These are phyloP conservation scores for Pollenia amentaria DNA, from an alignment of 2,888 invertebrate species.

Conservation along the genomic window DNA sequence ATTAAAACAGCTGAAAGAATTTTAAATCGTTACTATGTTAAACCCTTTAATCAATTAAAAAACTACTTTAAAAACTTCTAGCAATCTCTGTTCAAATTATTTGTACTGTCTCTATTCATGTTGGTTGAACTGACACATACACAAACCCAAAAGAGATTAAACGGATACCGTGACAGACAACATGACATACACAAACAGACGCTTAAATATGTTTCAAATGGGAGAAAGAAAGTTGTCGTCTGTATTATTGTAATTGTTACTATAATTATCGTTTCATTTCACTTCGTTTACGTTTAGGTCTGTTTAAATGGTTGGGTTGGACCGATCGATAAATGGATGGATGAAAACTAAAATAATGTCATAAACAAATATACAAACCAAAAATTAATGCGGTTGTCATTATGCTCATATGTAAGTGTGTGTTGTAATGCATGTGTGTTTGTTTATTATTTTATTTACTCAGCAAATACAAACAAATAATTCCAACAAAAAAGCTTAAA, in stretches of 20 bases:
- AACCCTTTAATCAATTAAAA: too few species aligned
- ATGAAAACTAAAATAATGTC: constrained; percentile 10
- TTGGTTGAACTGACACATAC: background rate
- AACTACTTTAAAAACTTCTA: background rate
- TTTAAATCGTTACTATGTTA: too few species aligned
- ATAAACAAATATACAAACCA: constrained; percentile 12
- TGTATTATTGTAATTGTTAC: constrained; percentile 36
- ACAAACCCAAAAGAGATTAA: constrained; percentile 21
- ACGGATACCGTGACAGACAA: constrained; percentile 1
- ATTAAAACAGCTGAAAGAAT: too few species aligned
- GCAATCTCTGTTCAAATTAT: background rate
- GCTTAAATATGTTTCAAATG: background rate
- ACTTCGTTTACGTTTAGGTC: constrained; percentile 5
- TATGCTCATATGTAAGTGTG: background rate
- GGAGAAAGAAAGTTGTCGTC: constrained; percentile 7
- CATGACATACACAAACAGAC: background rate
- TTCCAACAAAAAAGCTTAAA: background rate
- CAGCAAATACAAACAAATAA: background rate
- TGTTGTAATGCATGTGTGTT: background rate
- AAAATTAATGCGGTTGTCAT: background rate
- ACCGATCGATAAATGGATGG: background rate
- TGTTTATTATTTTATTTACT: background rate
- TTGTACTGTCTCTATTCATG: background rate
- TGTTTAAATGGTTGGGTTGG: background rate
- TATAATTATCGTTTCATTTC: constrained; percentile 32